Conservation (phyloP, 2,888 invertebrate species). For the Aphrophora alni region DNA sequence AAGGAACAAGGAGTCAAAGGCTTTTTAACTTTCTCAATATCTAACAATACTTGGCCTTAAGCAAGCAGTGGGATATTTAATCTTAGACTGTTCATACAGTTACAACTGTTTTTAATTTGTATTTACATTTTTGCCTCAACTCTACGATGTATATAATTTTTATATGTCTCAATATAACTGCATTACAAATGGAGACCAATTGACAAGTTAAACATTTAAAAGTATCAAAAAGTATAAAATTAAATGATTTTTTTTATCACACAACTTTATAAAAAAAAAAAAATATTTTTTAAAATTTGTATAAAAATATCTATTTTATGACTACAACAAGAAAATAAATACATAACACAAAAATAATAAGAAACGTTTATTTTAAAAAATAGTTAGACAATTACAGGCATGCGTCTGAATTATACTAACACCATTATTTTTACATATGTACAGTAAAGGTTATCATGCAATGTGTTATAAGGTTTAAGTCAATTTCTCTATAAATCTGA, state of each 20-base stretch:
- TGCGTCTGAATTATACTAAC: background rate
- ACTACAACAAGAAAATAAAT: background rate
- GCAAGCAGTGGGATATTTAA: background rate
- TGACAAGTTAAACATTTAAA: too few species aligned
- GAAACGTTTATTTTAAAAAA: background rate
- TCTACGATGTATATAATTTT: background rate
- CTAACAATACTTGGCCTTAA: background rate
- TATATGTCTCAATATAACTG: too few species aligned
- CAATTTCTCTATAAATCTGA: background rate
- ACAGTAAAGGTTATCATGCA: background rate
- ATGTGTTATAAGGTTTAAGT: background rate
- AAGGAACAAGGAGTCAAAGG: conserved; percentile 9
- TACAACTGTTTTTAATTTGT: background rate
- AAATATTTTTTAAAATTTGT: background rate
- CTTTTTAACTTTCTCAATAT: background rate
- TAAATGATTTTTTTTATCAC: background rate
- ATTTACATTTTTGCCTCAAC: background rate
- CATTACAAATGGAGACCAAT: too few species aligned
- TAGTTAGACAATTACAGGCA: background rate
- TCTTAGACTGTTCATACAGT: background rate
- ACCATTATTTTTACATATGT: background rate
- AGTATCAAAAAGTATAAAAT: background rate
- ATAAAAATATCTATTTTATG: background rate
- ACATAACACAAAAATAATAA: background rate
- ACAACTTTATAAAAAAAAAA: background rate